These are phyloP conservation scores for Stomatorhinus ivindoensis DNA, from an alignment of 2,113 vertebrate species.

Conservation along the genomic window DNA sequence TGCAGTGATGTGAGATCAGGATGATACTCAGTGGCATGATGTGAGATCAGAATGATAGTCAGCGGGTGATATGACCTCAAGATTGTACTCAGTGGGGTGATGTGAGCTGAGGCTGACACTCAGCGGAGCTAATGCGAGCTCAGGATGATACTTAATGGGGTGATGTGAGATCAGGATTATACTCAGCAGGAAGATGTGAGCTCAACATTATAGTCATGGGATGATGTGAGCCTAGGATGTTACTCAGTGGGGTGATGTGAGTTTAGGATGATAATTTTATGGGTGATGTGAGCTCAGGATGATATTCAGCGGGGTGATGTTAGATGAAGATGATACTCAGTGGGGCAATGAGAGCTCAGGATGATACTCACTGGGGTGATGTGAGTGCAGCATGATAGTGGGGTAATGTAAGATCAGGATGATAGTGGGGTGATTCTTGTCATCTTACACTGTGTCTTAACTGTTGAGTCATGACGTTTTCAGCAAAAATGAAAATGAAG, in stretches of 20 bases:
- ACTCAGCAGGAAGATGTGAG: neutral
- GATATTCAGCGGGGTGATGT: neutral
- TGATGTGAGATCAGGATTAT: neutral
- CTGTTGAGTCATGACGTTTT: neutral
- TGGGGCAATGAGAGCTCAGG: neutral
- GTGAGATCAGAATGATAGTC: no score
- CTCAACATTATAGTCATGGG: neutral
- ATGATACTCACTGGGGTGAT: neutral
- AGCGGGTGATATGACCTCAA: neutral
- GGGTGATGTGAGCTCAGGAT: neutral
- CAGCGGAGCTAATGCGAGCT: no score
- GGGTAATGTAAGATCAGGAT: neutral
- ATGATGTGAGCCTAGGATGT: neutral
- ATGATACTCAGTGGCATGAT: neutral
- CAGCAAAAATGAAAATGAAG: neutral
- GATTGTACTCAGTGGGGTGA: neutral
- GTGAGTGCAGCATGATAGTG: neutral
- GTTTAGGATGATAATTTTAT: neutral
- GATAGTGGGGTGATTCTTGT: neutral
- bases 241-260: neutral
- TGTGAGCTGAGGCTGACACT: neutral
- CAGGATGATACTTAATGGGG: no score
- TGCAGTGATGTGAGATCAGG: neutral
- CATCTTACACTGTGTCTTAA: neutral
- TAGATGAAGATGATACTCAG: neutral